These are phyloP conservation scores for Recurvirostra avosetta DNA, from an alignment of 2,113 vertebrate genomes.

Conservation along the genomic window DNA sequence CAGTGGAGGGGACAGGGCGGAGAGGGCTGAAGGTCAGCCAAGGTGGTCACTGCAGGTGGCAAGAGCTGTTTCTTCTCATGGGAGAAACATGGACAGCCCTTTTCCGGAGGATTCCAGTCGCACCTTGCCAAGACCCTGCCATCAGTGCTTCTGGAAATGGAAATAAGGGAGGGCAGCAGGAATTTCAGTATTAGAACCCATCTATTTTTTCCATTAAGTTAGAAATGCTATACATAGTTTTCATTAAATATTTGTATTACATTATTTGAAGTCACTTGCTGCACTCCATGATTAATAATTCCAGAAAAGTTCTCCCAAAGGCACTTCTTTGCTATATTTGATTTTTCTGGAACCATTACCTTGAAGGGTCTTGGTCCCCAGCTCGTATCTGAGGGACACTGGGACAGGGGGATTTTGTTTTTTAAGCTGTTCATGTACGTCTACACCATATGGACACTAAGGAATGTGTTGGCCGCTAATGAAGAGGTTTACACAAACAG, in stretches of 20 bases:
- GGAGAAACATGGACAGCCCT: background rate
- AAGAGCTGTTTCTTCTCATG: background rate
- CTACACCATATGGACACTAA: background rate
- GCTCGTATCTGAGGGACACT: accelerated
- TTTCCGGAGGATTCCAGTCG: background rate
- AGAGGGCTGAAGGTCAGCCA: background rate
- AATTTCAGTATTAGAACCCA: background rate
- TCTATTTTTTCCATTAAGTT: background rate
- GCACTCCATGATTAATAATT: background rate
- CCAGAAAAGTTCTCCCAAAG: background rate
- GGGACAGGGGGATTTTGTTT: background rate
- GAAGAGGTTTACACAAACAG: background rate
- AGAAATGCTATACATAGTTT: background rate
- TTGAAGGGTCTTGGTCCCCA: background rate
- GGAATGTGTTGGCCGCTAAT: background rate
- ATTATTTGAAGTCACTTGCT: background rate
- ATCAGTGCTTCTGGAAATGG: background rate
- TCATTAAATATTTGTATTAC: background rate
- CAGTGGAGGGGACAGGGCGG: background rate
- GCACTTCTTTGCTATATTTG: background rate
- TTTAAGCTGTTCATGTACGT: background rate
- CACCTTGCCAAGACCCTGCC: background rate
- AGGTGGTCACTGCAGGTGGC: background rate
- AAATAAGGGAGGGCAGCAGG: background rate
- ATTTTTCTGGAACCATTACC: background rate